Base-by-base conservation (phyloP, 2,113 vertebrate species). In the Menidia beryllina region DNA sequence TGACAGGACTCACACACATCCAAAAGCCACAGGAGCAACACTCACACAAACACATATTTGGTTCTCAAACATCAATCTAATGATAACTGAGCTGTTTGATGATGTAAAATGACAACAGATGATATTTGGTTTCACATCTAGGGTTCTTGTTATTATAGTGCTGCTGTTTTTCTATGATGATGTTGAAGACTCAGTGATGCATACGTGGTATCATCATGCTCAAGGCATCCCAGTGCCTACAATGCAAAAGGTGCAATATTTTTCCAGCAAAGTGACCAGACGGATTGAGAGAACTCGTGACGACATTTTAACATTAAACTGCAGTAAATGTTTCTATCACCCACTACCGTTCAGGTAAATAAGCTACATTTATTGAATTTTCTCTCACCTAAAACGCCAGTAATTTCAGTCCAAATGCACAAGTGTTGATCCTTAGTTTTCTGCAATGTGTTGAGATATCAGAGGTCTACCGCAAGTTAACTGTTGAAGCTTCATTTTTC, bases 161-260 rank as follows among this genome's bases (percentile, higher is more conserved):
- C 12, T 57, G 19, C 30, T 78, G 38, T 75, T 14, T 61, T 43
- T n/a, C 13, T 7, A 11, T 55, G 48, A 43, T n/a, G 20, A 23
- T 58, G 69, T 20, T 45, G 45, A 57, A 36, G 53, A 58, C n/a
- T 45, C 15, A 17, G 48, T 30, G 7, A 43, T 73, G 50, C 20
- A 26, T 74, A 53, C 51, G 48, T 61, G 58, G 39, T 64, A 21
- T 52, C 25, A 53, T 81, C 89, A 86, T 89, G 88, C 88, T 82
- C 21, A 69, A 67, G 79, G 58, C 39, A 82, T 57, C 56, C 57
- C 56, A 69, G 56, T 69, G 26, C 49, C 72, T 75, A 79, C 39
- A 55, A 14, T 12, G 52, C 3, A 59, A n/a, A 26, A 45, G 23
- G 26, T 68, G 59, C 17, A 54, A 41, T 50, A 58, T 20, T 34